phyloP scores from a whole-genome alignment of 2,888 invertebrate species.

The Heliconius erato region DNA sequence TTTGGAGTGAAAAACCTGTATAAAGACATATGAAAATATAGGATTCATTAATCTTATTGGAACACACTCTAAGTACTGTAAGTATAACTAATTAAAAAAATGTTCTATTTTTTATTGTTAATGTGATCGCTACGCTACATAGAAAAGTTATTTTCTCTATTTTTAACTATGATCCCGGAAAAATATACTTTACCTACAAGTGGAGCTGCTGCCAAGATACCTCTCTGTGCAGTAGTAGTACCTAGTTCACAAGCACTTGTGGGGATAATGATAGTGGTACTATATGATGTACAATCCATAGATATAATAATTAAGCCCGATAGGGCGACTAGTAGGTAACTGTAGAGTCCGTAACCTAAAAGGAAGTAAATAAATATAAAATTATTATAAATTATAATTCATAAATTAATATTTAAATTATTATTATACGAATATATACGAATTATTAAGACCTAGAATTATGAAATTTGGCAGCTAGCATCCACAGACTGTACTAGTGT shows the following conservation, averaged over 20 bases:
- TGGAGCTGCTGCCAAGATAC: conserved; percentile 62
- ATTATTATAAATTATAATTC: neutral
- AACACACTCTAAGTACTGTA: too few relatives aligned
- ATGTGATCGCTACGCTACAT: too few relatives aligned
- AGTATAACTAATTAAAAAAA: too few relatives aligned
- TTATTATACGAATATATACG: too few relatives aligned
- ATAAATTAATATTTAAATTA: neutral
- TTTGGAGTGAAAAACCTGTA: too few relatives aligned
- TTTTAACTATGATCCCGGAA: neutral
- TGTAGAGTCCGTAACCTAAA: conserved; percentile 61
- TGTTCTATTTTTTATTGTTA: too few relatives aligned
- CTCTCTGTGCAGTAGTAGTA: conserved; percentile 70
- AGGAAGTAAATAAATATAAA: neutral
- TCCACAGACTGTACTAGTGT: too few relatives aligned
- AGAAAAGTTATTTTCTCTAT: too few relatives aligned
- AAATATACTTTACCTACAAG: conserved; percentile 53
- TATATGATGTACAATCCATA: conserved; percentile 65
- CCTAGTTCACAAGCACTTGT: conserved; percentile 74
- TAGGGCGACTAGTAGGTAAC: conserved; percentile 60
- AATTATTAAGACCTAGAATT: too few relatives aligned
- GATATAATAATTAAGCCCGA: conserved; percentile 66
- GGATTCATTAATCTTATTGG: too few relatives aligned
- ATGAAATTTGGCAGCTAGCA: too few relatives aligned
- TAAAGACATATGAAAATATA: too few relatives aligned
- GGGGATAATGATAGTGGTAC: conserved; percentile 70